phyloP scores from a whole-genome alignment of 2,797 vertebrate species.

The Iguana delicatissima region DNA sequence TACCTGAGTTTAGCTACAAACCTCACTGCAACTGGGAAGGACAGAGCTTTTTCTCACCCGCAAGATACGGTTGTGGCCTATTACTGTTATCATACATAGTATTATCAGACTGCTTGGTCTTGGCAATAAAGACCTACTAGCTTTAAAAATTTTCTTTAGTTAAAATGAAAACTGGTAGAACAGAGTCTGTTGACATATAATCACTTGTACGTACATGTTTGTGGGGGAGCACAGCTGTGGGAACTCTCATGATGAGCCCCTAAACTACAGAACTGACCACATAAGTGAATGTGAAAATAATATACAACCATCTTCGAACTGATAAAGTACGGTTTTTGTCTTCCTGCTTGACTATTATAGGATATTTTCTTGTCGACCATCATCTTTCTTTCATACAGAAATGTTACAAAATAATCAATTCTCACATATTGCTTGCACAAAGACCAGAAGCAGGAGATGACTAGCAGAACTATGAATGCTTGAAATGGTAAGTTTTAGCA shows the following conservation, averaged over 20 bases:
- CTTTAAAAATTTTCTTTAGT: neutral
- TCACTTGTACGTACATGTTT: neutral
- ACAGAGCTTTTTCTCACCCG: neutral
- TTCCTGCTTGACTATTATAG: neutral
- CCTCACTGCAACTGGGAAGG: neutral
- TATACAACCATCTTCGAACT: neutral
- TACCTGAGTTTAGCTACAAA: neutral
- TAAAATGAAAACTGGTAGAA: neutral
- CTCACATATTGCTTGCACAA: slow-evolving; percentile 38
- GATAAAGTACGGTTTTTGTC: neutral
- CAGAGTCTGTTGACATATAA: neutral
- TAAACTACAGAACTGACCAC: neutral
- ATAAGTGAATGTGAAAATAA: neutral
- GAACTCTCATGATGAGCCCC: neutral
- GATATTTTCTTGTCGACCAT: slow-evolving; percentile 21
- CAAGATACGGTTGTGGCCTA: neutral
- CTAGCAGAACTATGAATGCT: slow-evolving; percentile 42
- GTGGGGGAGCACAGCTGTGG: neutral
- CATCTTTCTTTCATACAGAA: neutral
- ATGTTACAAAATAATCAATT: slow-evolving; percentile 11
- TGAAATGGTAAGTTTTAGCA: slow-evolving; percentile 61
- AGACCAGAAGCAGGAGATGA: slow-evolving; percentile 47
- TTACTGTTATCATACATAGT: neutral
- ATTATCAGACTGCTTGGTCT: neutral
- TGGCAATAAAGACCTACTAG: neutral